Base-by-base conservation (phyloP, 2,797 vertebrate genomes). In the Alfaro cultratus region DNA sequence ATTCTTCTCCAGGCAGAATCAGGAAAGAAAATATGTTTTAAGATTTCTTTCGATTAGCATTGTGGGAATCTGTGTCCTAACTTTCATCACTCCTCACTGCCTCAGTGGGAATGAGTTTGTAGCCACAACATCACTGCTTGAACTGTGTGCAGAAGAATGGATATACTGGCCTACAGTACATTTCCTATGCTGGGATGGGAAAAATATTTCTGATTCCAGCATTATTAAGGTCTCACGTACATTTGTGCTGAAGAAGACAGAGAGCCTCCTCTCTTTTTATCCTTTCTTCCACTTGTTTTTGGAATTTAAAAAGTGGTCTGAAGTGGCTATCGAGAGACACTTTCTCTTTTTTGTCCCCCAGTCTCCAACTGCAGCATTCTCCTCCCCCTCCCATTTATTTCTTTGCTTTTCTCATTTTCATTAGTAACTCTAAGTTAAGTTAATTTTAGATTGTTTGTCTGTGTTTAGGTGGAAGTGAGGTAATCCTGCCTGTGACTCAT, bases 161-260 rank as follows among this genome's bases (percentile, higher is more conserved):
- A 89, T 84, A 80, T 74, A 70, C 68, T 64, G 83, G 73, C 49
- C 78, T 82, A 2, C 73, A 84, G 71, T 73, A 82, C 71, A 3
- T 62, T 85, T 80, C 74, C 43, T 46, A 86, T 43, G 80, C 84
- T 86, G 68, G 89, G 92, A 86, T 88, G 85, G 86, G 68, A 85
- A 86, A 83, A 86, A 78, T 89, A 91, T 93, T 91, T 91, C 87
- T 86, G 39, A 74, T 29, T 70, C 73, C 82, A 74, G 81, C 72
- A 15, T 92, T 90, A 85, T 88, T 87, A 87, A 86, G 85, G 83
- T 87, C 86, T 87, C 82, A 76, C 78, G 89, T 92, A 85, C 78
- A 87, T 87, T 82, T 85, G 68, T 82, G 53, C 84, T 82, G 77
- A 86, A 90, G 83, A 29, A 84, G 82, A 87, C 76, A 46, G 31